Percentiles rank a stretch among this genome's conserved stretches.
Evolutionary conservation across 2,797 vertebrate species (phyloP).

Genomic region (Pseudomugil gertrudae): DNA sequence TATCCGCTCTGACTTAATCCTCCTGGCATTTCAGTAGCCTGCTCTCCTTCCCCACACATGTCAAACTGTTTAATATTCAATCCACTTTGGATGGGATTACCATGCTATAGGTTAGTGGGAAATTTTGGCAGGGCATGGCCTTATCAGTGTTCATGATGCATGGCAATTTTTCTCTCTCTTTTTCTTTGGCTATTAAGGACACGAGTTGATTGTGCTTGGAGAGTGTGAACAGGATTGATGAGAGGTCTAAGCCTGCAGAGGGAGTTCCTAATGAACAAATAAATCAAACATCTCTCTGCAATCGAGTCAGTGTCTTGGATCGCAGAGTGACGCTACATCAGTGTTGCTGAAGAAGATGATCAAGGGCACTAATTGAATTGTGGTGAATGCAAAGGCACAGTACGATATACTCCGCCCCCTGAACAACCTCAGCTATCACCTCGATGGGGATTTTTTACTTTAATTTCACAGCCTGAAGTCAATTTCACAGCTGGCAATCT

Average conservation of each 20-base stretch:
- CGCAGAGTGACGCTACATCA: constrained; percentile 68
- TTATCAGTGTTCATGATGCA: constrained; percentile 63
- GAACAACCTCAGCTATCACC: constrained; percentile 71
- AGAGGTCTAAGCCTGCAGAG: constrained; percentile 62
- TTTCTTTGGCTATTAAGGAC: constrained; percentile 51
- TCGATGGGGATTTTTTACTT: constrained; percentile 60
- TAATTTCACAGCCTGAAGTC: constrained; percentile 79
- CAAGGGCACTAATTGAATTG: constrained; percentile 79
- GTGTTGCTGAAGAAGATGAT: constrained; percentile 74
- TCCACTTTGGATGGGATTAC: constrained; percentile 72
- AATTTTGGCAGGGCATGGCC: constrained; percentile 53
- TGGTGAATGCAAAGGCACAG: constrained; percentile 52
- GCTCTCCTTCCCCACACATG: constrained; percentile 58
- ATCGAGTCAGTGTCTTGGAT: constrained; percentile 58
- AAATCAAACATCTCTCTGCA: constrained; percentile 72
- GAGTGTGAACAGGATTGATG: constrained; percentile 74
- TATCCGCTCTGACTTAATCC: constrained; percentile 78
- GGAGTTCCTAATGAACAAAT: constrained; percentile 78
- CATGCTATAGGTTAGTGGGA: constrained; percentile 54
- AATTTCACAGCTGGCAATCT: constrained; percentile 81
- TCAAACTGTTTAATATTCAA: constrained; percentile 76
- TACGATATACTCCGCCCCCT: constrained; percentile 45
- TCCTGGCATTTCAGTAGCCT: constrained; percentile 73
- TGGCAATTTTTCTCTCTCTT: constrained; percentile 52
- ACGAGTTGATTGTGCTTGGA: constrained; percentile 62